Conservation (phyloP, 2,888 invertebrate species). For the Fragum sueziense region DNA sequence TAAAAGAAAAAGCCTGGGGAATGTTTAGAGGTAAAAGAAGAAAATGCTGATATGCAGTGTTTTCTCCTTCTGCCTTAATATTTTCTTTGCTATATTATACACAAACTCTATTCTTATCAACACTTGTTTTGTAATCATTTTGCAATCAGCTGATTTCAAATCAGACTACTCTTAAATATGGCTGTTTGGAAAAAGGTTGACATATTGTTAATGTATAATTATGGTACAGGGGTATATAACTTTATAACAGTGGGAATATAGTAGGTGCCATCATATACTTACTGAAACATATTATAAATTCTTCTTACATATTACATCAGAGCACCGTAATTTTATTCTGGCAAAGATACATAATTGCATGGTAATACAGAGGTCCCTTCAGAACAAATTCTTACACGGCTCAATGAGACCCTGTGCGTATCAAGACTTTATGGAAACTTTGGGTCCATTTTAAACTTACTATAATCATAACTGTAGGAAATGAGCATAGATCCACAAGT, state of each 20-base stretch:
- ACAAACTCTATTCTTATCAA: background rate
- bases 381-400: no score
- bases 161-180: no score
- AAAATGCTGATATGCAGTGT: background rate
- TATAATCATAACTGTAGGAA: no score
- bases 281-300: slow-evolving; percentile 28
- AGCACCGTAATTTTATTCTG: slow-evolving; percentile 60
- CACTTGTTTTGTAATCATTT: background rate
- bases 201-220: no score
- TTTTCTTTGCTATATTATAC: background rate
- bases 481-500: no score
- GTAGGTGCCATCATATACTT: slow-evolving; percentile 19
- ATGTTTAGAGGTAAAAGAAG: background rate
- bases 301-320: slow-evolving; percentile 34
- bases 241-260: background rate
- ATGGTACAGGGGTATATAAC: no score
- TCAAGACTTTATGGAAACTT: no score
- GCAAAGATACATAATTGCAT: slow-evolving; percentile 15
- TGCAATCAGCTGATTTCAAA: background rate
- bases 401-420: no score
- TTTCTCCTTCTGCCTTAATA: background rate
- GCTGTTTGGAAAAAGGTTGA: no score
- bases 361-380: no score
- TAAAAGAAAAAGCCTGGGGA: background rate
- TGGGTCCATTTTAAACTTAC: no score